Percentiles rank a stretch among this genome's conserved stretches.
These are phyloP conservation scores for Penaeus indicus DNA, from an alignment of 1,140 invertebrate species.

Conservation along the genomic window DNA sequence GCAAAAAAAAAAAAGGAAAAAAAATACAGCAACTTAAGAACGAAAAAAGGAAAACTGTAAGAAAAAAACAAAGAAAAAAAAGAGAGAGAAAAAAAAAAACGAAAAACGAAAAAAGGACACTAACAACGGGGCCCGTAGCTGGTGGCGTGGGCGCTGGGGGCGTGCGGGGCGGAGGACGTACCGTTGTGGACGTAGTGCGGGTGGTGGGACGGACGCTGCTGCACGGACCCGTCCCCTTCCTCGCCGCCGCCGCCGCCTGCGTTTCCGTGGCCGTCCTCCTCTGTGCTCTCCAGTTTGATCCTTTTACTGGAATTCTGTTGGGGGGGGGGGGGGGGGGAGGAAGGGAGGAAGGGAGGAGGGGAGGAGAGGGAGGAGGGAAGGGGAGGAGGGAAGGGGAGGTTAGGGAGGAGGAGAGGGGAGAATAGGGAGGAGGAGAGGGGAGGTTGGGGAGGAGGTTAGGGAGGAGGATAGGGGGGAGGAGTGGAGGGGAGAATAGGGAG, in stretches of 20 bases:
- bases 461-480: neutral
- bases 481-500: neutral
- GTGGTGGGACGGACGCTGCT: constrained; percentile 29
- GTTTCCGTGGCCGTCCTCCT: constrained; percentile 28
- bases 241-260: neutral
- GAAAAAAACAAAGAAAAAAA: too few relatives aligned
- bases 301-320: constrained; percentile 44
- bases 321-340: neutral
- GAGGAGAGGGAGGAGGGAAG: too few relatives aligned
- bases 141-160: too few relatives aligned
- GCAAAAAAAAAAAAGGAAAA: neutral
- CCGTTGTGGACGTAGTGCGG: constrained; percentile 62
- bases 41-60: too few relatives aligned
- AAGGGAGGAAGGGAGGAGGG: too few relatives aligned
- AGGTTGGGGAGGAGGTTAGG: too few relatives aligned
- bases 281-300: constrained; percentile 47
- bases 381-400: neutral
- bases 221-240: neutral
- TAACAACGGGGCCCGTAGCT: too few relatives aligned
- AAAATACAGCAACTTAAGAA: neutral
- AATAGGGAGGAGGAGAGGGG: neutral
- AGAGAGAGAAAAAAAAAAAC: too few relatives aligned
- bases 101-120: too few relatives aligned
- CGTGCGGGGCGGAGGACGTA: constrained; percentile 8
- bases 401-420: neutral